Base-by-base conservation (phyloP, 1,140 invertebrate genomes). In the Cydia pomonella region DNA sequence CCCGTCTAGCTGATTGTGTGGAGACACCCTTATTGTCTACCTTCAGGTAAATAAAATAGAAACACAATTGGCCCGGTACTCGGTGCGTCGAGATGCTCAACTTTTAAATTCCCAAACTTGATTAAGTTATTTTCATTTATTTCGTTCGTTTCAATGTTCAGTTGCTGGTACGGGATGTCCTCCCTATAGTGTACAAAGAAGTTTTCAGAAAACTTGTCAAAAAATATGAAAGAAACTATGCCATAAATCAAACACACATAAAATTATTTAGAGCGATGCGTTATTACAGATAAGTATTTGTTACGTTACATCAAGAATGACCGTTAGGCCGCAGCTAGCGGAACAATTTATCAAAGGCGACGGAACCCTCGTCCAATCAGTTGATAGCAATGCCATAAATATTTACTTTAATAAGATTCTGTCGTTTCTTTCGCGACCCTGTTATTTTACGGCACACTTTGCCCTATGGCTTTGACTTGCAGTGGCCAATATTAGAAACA, bases 321-420 rank as follows among this genome's bases (percentile, higher is more conserved):
- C 82, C 82, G 81, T 80, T 81, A 84, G 80, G 83, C 85, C 85
- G 82, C 85, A 88, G 85, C 78, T 82, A 82, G 84, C 77, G 78
- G 82, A 84, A 84, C 85, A 84, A 92, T 90, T 90, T 92, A 89
- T 90, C 88, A 90, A 87, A 79, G 78, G 87, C 81, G 84, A 83
- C 81, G 72, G 82, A 84, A 90, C 88, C 89, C 89, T 88, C 88
- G 86, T 91, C 88, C 88, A 89, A 89, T 88, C 87, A 87, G 83
- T 90, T 92, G 89, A 92, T 92, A 85, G 89, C 87, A 89, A 85
- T 90, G 87, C 89, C 87, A 93, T 93, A 93, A 93, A 93, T 93
- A 92, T 92, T 92, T 92, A 91, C 91, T 93, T 93, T 93, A 92
- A 92, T 93, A 93, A 92, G 87, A 92, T 92, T 92, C 87, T 85